Base-by-base conservation (phyloP, 2,888 invertebrate genomes). In the Aphrophora alni region DNA sequence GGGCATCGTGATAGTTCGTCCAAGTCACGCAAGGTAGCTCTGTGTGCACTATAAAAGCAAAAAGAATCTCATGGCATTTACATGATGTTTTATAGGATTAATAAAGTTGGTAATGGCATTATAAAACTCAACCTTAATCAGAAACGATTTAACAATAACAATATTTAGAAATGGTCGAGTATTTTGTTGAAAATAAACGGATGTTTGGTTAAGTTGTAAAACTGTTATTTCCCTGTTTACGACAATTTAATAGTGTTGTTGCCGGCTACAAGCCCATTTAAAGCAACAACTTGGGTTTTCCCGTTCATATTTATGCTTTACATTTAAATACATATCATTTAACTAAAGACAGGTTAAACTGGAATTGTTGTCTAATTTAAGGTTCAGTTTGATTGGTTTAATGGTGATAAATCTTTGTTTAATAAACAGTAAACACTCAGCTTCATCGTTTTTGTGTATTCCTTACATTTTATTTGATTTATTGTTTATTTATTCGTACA, bases 31-130 rank as follows among this genome's bases (percentile, higher is more conserved):
- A 4, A 59, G 59, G 59, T 59, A 21, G 59, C 59, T 21, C 59
- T 59, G 59, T 59, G 21, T 59, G 59, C 59, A 59, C 59, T 21
- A 21, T 59, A 59, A 44, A 44, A 59, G 59, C 59, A 21, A 21
- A 2, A 3, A 59, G 3, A 14, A 59, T 59, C 59, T 59, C 21
- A 59, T 59, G 59, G 59, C 59, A 59, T 59, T 59, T 59, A 59
- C 59, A 59, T 21, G 59, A 59, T 59, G 59, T 59, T 59, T 59
- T 59, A 59, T 59, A 59, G 59, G 59, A 59, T 59, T 59, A 59
- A 59, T 59, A 59, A 59, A 59, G 21, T 21, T 21, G 12, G 21
- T 59, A 59, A 59, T 59, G 10, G 59, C 59, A 59, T 59, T 59
- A 59, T 59, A 59, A 59, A 59, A 59, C 59, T 21, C 21, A 8